phyloP scores from a whole-genome alignment of 1,140 invertebrate species.

The Drosophila miranda region DNA sequence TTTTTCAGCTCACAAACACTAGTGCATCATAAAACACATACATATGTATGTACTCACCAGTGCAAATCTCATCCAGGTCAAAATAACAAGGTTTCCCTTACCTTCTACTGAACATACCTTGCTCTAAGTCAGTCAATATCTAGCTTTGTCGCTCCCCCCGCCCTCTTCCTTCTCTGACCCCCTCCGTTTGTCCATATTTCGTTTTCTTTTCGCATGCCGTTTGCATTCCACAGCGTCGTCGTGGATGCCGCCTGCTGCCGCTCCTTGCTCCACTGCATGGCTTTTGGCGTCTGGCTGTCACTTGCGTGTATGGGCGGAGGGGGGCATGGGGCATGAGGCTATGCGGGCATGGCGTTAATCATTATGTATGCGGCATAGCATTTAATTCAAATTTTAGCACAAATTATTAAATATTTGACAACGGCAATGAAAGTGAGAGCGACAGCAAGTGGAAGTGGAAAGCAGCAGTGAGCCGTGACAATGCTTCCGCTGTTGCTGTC shows the following conservation, averaged over 20 bases:
- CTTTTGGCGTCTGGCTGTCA: slow-evolving; percentile 11
- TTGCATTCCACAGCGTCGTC: slow-evolving; percentile 56
- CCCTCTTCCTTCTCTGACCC: no score
- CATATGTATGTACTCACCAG: no score
- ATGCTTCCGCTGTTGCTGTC: slow-evolving; percentile 49
- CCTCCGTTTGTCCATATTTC: slow-evolving; percentile 45
- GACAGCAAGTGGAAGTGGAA: slow-evolving; percentile 39
- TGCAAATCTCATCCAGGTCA: no score
- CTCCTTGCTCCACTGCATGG: slow-evolving; percentile 35
- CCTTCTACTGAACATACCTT: no score
- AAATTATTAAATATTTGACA: slow-evolving; percentile 78
- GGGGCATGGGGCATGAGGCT: neutral
- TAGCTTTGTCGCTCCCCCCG: no score
- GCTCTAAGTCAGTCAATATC: no score
- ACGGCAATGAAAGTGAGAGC: slow-evolving; percentile 71
- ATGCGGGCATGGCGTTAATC: slow-evolving; percentile 11
- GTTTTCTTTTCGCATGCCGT: slow-evolving; percentile 58
- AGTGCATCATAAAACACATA: no score
- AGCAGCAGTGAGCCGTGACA: slow-evolving; percentile 21
- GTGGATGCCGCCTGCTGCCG: no score
- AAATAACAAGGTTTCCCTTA: no score
- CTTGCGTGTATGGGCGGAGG: slow-evolving; percentile 10
- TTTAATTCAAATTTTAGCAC: slow-evolving; percentile 75
- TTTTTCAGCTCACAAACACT: no score
- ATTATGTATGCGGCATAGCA: slow-evolving; percentile 59